Conservation (phyloP, 1,140 invertebrate species). For the Neodiprion virginianus region DNA sequence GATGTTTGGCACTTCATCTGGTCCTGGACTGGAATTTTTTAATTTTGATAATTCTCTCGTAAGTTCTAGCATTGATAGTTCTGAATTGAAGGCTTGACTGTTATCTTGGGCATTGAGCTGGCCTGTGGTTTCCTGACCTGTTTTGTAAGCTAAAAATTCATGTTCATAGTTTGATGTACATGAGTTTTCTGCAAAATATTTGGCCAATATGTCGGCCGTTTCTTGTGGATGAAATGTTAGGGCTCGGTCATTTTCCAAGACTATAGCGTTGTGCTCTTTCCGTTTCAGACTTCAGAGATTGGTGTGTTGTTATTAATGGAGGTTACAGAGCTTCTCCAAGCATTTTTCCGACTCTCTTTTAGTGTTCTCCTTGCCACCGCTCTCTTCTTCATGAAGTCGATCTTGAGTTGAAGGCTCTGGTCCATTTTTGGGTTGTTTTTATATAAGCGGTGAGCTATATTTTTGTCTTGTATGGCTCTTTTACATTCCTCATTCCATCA, state of each 20-base stretch:
- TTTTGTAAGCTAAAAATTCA: slow-evolving; percentile 35
- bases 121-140: slow-evolving; percentile 27
- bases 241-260: background rate
- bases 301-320: slow-evolving; percentile 23
- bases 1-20: slow-evolving; percentile 20
- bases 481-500: slow-evolving; percentile 49
- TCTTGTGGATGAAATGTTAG: slow-evolving; percentile 17
- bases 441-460: slow-evolving; percentile 38
- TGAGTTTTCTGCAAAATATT: slow-evolving; percentile 25
- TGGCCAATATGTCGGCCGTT: slow-evolving; percentile 35
- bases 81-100: too few species aligned
- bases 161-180: slow-evolving; percentile 31
- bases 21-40: background rate
- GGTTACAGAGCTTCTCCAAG: slow-evolving; percentile 24
- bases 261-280: slow-evolving; percentile 24
- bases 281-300: slow-evolving; percentile 26
- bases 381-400: slow-evolving; percentile 38
- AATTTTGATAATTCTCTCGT: too few species aligned
- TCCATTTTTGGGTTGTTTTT: slow-evolving; percentile 37
- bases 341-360: slow-evolving; percentile 24
- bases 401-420: slow-evolving; percentile 20
- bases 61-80: too few species aligned
- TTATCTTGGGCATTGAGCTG: too few species aligned
- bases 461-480: slow-evolving; percentile 36
- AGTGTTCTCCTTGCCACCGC: slow-evolving; percentile 25